Evolutionary conservation across 2,113 vertebrate species (phyloP).

Genomic region (Antechinus stuartii): DNA sequence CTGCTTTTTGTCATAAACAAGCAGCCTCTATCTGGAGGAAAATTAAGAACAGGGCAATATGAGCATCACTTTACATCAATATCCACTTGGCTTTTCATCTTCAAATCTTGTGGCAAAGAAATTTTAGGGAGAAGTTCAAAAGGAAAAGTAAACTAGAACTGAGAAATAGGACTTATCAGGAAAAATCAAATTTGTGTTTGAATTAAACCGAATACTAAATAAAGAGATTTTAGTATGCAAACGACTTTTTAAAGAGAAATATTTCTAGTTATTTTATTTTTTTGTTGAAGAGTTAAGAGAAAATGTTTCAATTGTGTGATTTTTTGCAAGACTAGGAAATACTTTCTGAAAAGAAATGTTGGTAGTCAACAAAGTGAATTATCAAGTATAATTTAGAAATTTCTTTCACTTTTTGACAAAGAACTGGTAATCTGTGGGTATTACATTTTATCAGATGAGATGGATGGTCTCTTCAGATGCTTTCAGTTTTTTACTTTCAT

Average conservation of each 20-base stretch:
- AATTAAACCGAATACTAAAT: slow-evolving; percentile 25
- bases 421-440: slow-evolving; percentile 48
- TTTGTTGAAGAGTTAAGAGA: slow-evolving; percentile 42
- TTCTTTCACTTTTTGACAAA: slow-evolving; percentile 53
- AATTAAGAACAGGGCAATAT: not conserved
- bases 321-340: slow-evolving; percentile 34
- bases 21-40: not conserved
- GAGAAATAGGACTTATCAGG: slow-evolving; percentile 34
- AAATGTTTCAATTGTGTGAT: slow-evolving; percentile 59
- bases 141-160: slow-evolving; percentile 35
- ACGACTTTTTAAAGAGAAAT: slow-evolving; percentile 50
- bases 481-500: slow-evolving; percentile 53
- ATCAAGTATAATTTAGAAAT: slow-evolving; percentile 67
- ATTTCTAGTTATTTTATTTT: slow-evolving; percentile 55
- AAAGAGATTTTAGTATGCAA: slow-evolving; percentile 33
- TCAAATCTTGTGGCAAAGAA: not conserved
- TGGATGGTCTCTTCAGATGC: slow-evolving; percentile 27
- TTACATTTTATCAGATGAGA: slow-evolving; percentile 44
- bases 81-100: not conserved
- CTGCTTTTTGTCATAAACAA: not conserved
- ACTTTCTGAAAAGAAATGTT: slow-evolving; percentile 20
- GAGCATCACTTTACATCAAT: not conserved
- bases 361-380: not conserved
- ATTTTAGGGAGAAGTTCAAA: slow-evolving; percentile 9
- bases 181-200: slow-evolving; percentile 40